These are phyloP conservation scores for Trichosurus vulpecula DNA, from an alignment of 2,797 vertebrate species.

Conservation along the genomic window DNA sequence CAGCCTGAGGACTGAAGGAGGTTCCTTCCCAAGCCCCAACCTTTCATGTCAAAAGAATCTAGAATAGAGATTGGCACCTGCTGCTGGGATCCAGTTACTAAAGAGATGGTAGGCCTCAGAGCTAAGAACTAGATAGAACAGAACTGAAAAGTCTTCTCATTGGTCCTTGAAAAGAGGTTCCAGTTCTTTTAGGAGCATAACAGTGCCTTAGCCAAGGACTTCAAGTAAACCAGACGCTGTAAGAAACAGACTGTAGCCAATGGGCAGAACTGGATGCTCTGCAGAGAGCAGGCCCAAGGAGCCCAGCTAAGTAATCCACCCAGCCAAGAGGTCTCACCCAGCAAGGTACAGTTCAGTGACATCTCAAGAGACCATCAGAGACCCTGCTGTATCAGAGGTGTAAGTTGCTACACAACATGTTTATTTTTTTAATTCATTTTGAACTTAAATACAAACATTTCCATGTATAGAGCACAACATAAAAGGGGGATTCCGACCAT, in stretches of 20 bases:
- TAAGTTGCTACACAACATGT: neutral
- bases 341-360: neutral
- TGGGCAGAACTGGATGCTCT: neutral
- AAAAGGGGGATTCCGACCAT: neutral
- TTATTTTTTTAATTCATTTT: neutral
- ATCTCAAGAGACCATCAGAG: neutral
- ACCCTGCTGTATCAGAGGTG: neutral
- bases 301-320: neutral
- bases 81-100: too few relatives aligned
- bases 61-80: neutral
- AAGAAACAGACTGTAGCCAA: neutral
- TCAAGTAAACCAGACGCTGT: neutral
- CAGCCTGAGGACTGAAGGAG: too few relatives aligned
- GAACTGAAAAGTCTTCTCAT: neutral
- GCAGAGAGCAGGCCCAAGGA: neutral
- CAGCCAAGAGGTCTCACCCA: neutral
- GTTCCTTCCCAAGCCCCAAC: too few relatives aligned
- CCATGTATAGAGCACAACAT: neutral
- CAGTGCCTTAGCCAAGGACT: neutral
- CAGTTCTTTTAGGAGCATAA: neutral
- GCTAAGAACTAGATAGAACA: neutral
- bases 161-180: neutral
- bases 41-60: neutral
- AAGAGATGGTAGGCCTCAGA: neutral
- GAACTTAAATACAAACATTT: neutral